Base-by-base conservation (phyloP, 2,797 vertebrate genomes). In the Rhodeus uyekii region DNA sequence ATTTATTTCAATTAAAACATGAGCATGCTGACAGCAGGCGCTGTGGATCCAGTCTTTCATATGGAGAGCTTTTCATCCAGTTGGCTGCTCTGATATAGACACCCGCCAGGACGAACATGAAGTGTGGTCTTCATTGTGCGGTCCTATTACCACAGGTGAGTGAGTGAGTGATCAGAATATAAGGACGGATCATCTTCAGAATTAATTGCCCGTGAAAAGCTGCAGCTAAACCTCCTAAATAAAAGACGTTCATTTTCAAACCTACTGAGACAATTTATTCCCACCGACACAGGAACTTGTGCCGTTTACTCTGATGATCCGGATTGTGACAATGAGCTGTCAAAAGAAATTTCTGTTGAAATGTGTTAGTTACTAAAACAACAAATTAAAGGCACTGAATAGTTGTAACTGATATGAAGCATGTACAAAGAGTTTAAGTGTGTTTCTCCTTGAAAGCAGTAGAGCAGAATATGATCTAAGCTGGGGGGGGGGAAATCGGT, bases 1-100 rank as follows among this genome's bases (percentile, higher is more conserved):
- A 84, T 84, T 84, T 69, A 80, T 80, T 84, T 84, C 77, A 84
- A 80, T 84, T 84, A 84, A 69, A 75, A 58, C n/a, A 22, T 19
- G 5, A 61, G 53, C 14, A 14, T 4, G 61, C 53, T 61, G 71
- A 80, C 83, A 80, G 65, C 53, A 64, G 38, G 32, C 2, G 24
- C 64, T 46, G 29, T 8, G 36, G 44, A 77, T 63, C 48, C 55
- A 61, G 53, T 8, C 64, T 48, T 71, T 67, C 72, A 80, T 60
- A 81, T 39, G 24, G 65, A 76, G 58, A 73, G 73, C 55, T 77
- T 81, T 72, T 84, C 53, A 80, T 81, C 78, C 78, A 42, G 55
- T 65, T 76, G 72, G 42, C 83, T 69, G 42, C 50, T 76, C 32
- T 81, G 75, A 84, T 71, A 76, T 29, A 84, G 72, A 81, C 83